Percentiles rank a stretch among this genome's conserved stretches.
Conservation (phyloP, 2,888 invertebrate genomes). For the Drosophila cognata region DNA sequence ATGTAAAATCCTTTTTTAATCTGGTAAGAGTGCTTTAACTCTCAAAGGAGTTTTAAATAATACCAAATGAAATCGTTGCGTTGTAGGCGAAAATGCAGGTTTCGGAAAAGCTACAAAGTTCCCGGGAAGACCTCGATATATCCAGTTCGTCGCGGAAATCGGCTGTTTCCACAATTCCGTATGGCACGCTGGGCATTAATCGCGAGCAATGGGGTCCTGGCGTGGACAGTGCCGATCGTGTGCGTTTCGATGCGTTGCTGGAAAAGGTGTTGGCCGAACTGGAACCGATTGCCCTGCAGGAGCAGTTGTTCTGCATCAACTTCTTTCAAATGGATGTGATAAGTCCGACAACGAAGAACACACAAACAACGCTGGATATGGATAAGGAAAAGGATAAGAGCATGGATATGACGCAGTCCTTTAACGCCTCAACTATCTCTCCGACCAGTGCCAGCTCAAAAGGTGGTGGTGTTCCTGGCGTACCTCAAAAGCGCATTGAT, state of each 20-base stretch:
- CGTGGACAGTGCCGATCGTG: conserved; percentile 87
- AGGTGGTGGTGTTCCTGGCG: conserved; percentile 57
- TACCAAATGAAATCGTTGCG: not conserved
- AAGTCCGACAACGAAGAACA: conserved; percentile 87
- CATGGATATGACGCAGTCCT: conserved; percentile 79
- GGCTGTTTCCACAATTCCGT: conserved; percentile 82
- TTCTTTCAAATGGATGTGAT: conserved; percentile 94
- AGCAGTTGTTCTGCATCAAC: conserved; percentile 96
- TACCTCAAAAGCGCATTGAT: conserved; percentile 87
- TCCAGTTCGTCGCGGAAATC: conserved; percentile 85
- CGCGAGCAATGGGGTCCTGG: conserved; percentile 88
- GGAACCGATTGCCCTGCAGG: conserved; percentile 95
- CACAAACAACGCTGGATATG: conserved; percentile 87
- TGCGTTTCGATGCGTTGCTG: conserved; percentile 89
- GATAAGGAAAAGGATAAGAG: conserved; percentile 82
- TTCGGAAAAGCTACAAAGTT: conserved; percentile 83
- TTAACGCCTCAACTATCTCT: conserved; percentile 60
- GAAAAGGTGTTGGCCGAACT: conserved; percentile 95
- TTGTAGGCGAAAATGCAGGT: conserved; percentile 83
- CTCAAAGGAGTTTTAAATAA: not conserved
- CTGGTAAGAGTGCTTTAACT: conserved; percentile 59
- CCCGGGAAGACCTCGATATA: conserved; percentile 84
- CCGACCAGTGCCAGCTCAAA: conserved; percentile 45
- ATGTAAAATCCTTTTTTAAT: conserved; percentile 86
- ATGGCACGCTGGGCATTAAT: conserved; percentile 87